Evolutionary conservation across 2,888 invertebrate species (phyloP), one percentile per base, ranked within the genome.

Genomic region (Saturnia pavonia): DNA sequence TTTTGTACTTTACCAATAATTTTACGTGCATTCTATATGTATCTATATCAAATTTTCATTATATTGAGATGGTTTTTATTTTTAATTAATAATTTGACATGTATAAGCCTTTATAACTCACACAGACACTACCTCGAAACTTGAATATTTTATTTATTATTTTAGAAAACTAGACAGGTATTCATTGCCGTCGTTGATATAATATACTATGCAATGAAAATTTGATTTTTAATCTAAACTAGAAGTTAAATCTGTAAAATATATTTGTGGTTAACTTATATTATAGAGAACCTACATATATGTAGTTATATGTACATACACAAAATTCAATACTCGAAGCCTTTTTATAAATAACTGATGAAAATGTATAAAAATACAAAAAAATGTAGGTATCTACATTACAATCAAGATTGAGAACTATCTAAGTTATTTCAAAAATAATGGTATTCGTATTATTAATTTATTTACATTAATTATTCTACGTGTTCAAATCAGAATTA

Each of bases 341-440:
- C 54, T 22, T 54, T 11, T 1, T 27, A 60, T 27, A 60, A 60
- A 60, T 60, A 40, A 65, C n/a, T 65, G 6, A n/a, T 65, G 19
- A 40, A n/a, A 40, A 65, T 40, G 40, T 65, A 65, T 65, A 25
- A 68, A 68, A 68, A 48, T 68, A 68, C 22, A 68, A 68, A 68
- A 57, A 8, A 25, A 7, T 19, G 67, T n/a, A n/a, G n/a, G n/a
- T n/a, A n/a, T n/a, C n/a, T 9, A 70, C 19, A 57, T 54, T 16
- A 34, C n/a, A 40, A 40, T 65, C 19, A 65, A 40, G 40, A 65
- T 40, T 65, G 65, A n/a, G 40, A 65, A 40, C 48, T 51, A 27
- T 40, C 48, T 54, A 67, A 70, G 25, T 25, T 63, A 69, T 65
- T 65, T 40, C 65, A 65, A 65, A 65, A 40, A 27, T 60, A 65